Percentiles rank a stretch among this genome's conserved stretches.
Conservation (phyloP, 1,140 invertebrate species). For the Cheumatopsyche charites region DNA sequence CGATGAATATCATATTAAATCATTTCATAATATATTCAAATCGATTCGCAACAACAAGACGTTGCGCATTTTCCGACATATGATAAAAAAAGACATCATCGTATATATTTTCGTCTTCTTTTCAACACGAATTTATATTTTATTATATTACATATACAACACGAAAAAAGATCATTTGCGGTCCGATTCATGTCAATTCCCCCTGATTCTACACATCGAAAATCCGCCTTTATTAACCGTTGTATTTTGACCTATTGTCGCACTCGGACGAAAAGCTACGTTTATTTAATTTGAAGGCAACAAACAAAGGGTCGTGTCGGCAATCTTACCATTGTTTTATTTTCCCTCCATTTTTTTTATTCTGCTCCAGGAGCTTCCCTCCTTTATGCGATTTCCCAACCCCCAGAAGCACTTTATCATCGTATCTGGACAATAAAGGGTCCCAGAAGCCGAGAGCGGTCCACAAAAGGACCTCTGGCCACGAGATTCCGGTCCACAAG, state of each 20-base stretch:
- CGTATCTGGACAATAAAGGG: conserved; percentile 37
- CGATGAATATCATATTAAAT: too few relatives aligned
- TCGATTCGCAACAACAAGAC: too few relatives aligned
- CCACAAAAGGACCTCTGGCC: conserved; percentile 16
- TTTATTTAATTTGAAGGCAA: conserved; percentile 32
- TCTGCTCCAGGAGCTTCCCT: not conserved
- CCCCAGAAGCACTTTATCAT: conserved; percentile 28
- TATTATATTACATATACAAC: not conserved
- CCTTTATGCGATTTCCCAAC: conserved; percentile 21
- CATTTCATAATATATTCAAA: too few relatives aligned
- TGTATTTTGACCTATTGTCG: conserved; percentile 13
- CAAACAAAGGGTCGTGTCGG: conserved; percentile 34
- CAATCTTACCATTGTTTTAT: conserved; percentile 37
- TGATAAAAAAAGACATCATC: too few relatives aligned
- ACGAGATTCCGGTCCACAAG: conserved; percentile 6
- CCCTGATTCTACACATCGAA: not conserved
- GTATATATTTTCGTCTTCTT: too few relatives aligned
- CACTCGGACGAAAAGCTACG: not conserved
- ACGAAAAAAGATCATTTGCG: not conserved
- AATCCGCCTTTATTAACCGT: conserved; percentile 15
- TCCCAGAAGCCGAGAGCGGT: not conserved
- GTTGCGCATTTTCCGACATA: too few relatives aligned
- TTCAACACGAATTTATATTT: too few relatives aligned
- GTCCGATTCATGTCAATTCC: not conserved
- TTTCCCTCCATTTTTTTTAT: conserved; percentile 18